Conservation (phyloP, 1,140 invertebrate genomes). For the Diprion similis region DNA sequence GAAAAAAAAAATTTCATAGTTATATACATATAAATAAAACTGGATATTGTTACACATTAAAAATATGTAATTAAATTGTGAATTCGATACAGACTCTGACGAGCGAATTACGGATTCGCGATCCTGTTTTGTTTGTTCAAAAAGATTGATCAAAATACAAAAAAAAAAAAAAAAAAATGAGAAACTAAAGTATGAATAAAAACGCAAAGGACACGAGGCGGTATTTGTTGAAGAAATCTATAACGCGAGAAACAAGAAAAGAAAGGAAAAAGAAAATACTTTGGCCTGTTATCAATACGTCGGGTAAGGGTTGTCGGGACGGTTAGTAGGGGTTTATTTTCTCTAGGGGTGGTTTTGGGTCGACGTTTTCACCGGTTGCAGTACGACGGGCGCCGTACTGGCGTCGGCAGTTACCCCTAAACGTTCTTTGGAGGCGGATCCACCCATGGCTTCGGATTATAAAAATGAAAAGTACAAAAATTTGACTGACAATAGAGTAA, state of each 20-base stretch:
- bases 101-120: too few species aligned
- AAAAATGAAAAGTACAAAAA: conserved; percentile 9
- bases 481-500: neutral
- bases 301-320: conserved; percentile 17
- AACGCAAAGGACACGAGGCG: neutral
- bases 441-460: conserved; percentile 15
- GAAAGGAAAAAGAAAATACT: neutral
- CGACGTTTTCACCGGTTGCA: conserved; percentile 36
- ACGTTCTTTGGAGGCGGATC: conserved; percentile 40
- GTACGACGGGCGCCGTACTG: conserved; percentile 42
- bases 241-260: conserved; percentile 19
- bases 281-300: conserved; percentile 12
- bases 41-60: too few species aligned
- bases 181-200: neutral
- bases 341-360: conserved; percentile 18
- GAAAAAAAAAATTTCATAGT: too few species aligned
- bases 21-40: too few species aligned
- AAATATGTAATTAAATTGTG: too few species aligned
- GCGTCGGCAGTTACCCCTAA: conserved; percentile 45
- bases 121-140: too few species aligned
- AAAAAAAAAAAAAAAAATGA: neutral
- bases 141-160: neutral
- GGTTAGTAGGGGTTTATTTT: conserved; percentile 29
- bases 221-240: conserved; percentile 3
- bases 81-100: too few species aligned